Evolutionary conservation across 2,113 vertebrate species (phyloP).

Genomic region (Stomatorhinus ivindoensis): DNA sequence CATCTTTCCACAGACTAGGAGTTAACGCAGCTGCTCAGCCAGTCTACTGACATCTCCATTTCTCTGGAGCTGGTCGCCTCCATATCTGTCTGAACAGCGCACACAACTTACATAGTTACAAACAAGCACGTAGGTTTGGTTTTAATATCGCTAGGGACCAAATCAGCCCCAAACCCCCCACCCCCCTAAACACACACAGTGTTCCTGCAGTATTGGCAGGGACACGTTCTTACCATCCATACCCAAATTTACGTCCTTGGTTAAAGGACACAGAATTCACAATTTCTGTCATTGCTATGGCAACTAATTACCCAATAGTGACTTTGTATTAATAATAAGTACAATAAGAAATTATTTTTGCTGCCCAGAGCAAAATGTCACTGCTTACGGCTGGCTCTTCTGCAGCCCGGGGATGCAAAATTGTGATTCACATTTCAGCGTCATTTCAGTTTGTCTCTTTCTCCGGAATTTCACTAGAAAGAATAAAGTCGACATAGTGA

Average conservation of each 20-base stretch:
- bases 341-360: neutral
- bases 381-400: neutral
- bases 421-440: neutral
- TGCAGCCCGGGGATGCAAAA: neutral
- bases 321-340: neutral
- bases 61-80: neutral
- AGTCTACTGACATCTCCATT: neutral
- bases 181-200: neutral
- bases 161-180: neutral
- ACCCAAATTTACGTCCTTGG: neutral
- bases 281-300: neutral
- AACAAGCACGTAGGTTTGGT: neutral
- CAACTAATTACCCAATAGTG: neutral
- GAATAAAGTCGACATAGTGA: neutral
- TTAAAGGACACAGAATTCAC: neutral
- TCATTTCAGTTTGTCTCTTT: neutral
- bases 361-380: neutral
- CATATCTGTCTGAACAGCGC: neutral
- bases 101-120: neutral
- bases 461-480: neutral
- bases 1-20: constrained; percentile 1
- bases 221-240: neutral
- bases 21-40: neutral
- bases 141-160: neutral
- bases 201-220: neutral